Evolutionary conservation across 2,888 invertebrate genomes (phyloP).

Genomic region (Cheilosia vernalis): DNA sequence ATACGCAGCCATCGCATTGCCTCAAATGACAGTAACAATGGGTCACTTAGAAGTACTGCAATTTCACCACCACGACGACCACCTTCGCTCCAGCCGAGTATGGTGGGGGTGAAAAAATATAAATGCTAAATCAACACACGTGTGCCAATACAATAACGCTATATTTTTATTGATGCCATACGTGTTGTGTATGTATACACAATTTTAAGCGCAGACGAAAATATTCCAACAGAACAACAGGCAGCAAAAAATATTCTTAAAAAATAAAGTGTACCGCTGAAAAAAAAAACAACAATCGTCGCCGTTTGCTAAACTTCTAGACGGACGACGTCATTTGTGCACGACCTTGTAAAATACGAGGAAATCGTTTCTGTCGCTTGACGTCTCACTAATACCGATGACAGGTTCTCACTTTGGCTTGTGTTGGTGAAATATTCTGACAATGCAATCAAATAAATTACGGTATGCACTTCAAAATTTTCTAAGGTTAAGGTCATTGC

Average conservation of each 20-base stretch:
- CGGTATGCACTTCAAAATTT: conserved; percentile 53
- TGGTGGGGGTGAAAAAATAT: conserved; percentile 1
- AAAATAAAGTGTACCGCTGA: conserved; percentile 40
- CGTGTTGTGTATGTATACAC: conserved; percentile 18
- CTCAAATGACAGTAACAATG: conserved; percentile 32
- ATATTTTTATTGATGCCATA: conserved; percentile 59
- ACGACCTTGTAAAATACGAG: conserved; percentile 77
- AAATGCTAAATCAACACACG: conserved; percentile 72
- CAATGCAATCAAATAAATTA: conserved; percentile 42
- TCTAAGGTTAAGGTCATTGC: conserved; percentile 66
- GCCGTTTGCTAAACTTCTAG: conserved; percentile 68
- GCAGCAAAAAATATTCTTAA: conserved; percentile 38
- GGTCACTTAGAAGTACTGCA: conserved; percentile 15
- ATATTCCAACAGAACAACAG: conserved; percentile 21
- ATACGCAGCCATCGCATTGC: conserved; percentile 1
- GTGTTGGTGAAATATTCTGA: conserved; percentile 53
- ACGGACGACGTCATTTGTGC: conserved; percentile 73
- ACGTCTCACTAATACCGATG: conserved; percentile 47
- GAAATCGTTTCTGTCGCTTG: conserved; percentile 72
- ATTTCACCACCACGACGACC: not conserved
- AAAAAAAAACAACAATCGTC: conserved; percentile 32
- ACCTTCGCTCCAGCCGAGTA: not conserved
- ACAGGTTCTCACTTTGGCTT: conserved; percentile 11
- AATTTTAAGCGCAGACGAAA: conserved; percentile 15
- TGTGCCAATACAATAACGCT: conserved; percentile 67